Base-by-base conservation (phyloP, 2,888 invertebrate genomes). In the Buathra laborator region DNA sequence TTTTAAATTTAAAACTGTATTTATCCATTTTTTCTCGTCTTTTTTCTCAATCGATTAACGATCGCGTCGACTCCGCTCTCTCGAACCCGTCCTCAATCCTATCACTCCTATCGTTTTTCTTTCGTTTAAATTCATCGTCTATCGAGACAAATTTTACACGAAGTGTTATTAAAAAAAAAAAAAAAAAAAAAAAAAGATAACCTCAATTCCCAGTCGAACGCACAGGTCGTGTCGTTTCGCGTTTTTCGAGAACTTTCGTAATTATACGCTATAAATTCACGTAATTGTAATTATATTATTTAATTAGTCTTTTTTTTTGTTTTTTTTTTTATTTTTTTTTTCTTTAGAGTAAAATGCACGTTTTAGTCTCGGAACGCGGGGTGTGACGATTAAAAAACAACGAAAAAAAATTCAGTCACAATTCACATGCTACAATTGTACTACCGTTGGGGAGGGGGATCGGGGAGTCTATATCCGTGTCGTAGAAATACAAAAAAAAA, bases 331-430 rank as follows among this genome's bases (percentile, higher is more conserved):
- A 19, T n/a, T 46, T 12, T 59, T 19, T 24, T 56, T 56, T 16
- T 19, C 16, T 56, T 43, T 46, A 70, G 24, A 62, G 46, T 62
- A 56, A 74, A 74, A 74, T 74, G 59, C 74, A 74, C 75, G 75
- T 64, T 59, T 89, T 87, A 87, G 88, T 90, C 90, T 91, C 91
- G 90, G 91, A 91, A 91, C 90, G 90, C 90, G 89, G 91, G 37
- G 37, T 7, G 90, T 90, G 90, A 91, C 90, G 92, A 89, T 91
- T 91, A 56, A 56, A 19, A 56, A 56, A 56, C 10, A 48, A 48
- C 10, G 14, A 48, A 53, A 53, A 56, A 72, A 72, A 12, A 66
- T 71, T 68, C 29, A 59, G 59, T 75, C 68, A 70, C 70, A 81
- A 82, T 82, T 72, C 71, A 77, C 77, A 71, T 77, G 74, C 81